phyloP scores from a whole-genome alignment of 2,113 vertebrate species.

The Salvator merianae region DNA sequence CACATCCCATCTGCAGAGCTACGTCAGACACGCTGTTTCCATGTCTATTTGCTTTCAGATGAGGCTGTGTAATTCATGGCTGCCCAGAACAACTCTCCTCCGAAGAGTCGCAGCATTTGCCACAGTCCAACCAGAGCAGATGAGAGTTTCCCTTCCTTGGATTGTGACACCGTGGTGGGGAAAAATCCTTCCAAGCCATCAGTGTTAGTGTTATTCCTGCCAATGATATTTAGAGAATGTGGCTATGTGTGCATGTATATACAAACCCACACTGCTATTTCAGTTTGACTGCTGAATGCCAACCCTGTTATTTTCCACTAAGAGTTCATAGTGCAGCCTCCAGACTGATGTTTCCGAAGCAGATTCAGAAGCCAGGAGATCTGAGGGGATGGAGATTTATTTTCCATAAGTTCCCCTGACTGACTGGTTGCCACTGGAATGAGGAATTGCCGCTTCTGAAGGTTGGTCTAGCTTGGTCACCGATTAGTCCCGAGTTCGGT shows the following conservation, averaged over 20 bases:
- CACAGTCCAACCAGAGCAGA: slow-evolving; percentile 9
- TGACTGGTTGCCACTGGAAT: slow-evolving; percentile 10
- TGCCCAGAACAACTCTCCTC: neutral
- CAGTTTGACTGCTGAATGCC: slow-evolving; percentile 1
- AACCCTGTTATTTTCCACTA: slow-evolving; percentile 29
- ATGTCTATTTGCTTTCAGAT: slow-evolving; percentile 12
- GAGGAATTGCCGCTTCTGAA: slow-evolving; percentile 4
- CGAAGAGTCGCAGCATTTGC: slow-evolving; percentile 21
- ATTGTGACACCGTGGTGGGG: neutral
- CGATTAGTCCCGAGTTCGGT: slow-evolving; percentile 82
- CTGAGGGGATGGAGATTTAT: slow-evolving; percentile 33
- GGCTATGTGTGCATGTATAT: neutral
- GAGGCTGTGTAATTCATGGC: slow-evolving; percentile 20
- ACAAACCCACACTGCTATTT: slow-evolving; percentile 22
- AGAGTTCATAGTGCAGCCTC: slow-evolving; percentile 23
- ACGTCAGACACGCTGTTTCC: slow-evolving; percentile 29
- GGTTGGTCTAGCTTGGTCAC: neutral
- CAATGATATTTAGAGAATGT: slow-evolving; percentile 13
- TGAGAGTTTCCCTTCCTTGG: neutral
- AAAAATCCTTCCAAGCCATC: slow-evolving; percentile 6
- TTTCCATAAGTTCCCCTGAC: slow-evolving; percentile 38
- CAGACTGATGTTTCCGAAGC: slow-evolving; percentile 24
- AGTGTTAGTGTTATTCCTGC: slow-evolving; percentile 23
- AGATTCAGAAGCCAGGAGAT: slow-evolving; percentile 25
- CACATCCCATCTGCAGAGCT: slow-evolving; percentile 8